phyloP scores from a whole-genome alignment of 2,888 invertebrate species.

The Tetropium fuscum region DNA sequence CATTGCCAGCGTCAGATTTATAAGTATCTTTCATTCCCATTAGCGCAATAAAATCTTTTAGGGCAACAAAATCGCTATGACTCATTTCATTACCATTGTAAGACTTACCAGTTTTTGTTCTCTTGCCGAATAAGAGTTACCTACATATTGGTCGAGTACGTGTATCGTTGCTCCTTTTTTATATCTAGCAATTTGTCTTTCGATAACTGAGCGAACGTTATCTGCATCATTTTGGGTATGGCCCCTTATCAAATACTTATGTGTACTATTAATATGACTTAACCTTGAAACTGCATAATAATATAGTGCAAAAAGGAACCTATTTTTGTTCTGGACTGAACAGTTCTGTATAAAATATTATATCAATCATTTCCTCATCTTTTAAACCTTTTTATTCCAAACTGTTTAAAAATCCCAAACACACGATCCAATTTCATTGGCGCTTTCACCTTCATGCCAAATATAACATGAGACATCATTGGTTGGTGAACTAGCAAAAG shows the following conservation, averaged over 20 bases:
- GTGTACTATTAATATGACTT: neutral
- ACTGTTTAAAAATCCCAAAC: slow-evolving; percentile 2
- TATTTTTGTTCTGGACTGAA: slow-evolving; percentile 4
- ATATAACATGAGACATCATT: slow-evolving; percentile 5
- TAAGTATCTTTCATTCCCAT: slow-evolving; percentile 24
- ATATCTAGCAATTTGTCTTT: slow-evolving; percentile 1
- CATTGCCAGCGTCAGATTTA: slow-evolving; percentile 12
- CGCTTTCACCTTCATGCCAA: slow-evolving; percentile 6
- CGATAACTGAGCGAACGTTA: slow-evolving; percentile 4
- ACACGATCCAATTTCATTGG: slow-evolving; percentile 9
- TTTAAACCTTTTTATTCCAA: neutral
- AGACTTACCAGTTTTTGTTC: slow-evolving; percentile 16
- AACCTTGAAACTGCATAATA: neutral
- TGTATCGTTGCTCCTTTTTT: slow-evolving; percentile 1
- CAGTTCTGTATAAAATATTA: slow-evolving; percentile 23
- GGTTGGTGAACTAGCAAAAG: neutral
- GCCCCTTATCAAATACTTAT: slow-evolving; percentile 9
- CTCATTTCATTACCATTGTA: slow-evolving; percentile 22
- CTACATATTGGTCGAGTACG: slow-evolving; percentile 1
- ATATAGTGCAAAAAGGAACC: slow-evolving; percentile 6
- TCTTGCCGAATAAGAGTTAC: slow-evolving; percentile 3
- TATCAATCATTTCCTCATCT: slow-evolving; percentile 1
- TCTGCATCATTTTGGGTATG: slow-evolving; percentile 13
- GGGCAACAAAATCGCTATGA: slow-evolving; percentile 25
- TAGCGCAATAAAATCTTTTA: slow-evolving; percentile 23